These are phyloP conservation scores for Stenodema calcarata DNA, from an alignment of 2,888 invertebrate species.

Conservation along the genomic window DNA sequence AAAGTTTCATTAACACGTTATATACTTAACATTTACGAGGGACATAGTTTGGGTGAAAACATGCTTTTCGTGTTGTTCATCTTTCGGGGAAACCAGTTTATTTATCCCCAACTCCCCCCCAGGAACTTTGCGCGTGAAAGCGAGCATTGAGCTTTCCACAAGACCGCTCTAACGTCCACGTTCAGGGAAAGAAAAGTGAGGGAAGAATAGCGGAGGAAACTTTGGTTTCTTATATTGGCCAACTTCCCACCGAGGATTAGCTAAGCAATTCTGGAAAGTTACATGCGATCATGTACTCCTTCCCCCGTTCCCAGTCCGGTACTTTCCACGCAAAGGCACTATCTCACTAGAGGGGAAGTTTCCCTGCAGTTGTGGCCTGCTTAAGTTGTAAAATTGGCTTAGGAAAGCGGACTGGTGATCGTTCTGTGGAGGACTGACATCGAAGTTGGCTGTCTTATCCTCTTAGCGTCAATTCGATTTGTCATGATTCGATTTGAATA, in stretches of 20 bases:
- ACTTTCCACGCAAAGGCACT: not conserved
- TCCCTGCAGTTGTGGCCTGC: not conserved
- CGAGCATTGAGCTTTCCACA: not conserved
- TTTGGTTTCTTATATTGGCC: slow-evolving; percentile 41
- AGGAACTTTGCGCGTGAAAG: not conserved
- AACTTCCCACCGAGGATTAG: slow-evolving; percentile 28
- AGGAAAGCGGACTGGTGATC: not conserved
- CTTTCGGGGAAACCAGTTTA: not conserved
- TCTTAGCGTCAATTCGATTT: no score
- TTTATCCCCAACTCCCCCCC: not conserved
- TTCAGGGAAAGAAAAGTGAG: slow-evolving; percentile 1
- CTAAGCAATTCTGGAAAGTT: slow-evolving; percentile 33
- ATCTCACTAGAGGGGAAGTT: not conserved
- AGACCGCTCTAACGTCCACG: not conserved
- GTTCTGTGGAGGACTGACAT: not conserved
- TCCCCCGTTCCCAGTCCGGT: not conserved
- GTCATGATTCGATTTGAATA: no score
- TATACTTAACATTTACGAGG: no score
- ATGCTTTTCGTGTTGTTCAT: no score
- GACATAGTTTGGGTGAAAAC: no score
- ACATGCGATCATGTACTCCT: slow-evolving; percentile 14
- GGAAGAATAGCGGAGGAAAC: not conserved
- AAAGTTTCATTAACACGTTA: no score
- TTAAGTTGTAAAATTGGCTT: not conserved
- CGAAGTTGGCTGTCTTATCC: not conserved